Evolutionary conservation across 2,888 invertebrate species (phyloP), one percentile per base, ranked within the genome.

Genomic region (Portevinia maculata): DNA sequence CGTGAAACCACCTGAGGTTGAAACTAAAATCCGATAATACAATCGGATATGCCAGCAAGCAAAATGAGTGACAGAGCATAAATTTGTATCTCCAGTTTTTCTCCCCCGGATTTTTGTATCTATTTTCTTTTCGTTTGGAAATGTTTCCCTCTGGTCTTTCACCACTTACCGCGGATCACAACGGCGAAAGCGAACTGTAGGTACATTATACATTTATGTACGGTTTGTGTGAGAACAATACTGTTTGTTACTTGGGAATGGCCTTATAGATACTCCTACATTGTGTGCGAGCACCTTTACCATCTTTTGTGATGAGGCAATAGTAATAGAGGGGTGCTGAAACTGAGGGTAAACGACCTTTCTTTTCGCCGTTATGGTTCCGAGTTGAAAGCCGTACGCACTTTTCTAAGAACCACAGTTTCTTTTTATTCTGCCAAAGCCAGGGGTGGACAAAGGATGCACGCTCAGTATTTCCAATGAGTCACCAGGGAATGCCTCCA

Each of bases 1-100:
- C 83, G 73, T 78, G 67, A 83, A 83, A 83, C 83, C 83, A 83
- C 83, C 78, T 83, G 83, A 83, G 83, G 83, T 83, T 83, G 83
- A 83, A 83, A 83, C 78, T 62, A 52, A 78, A 83, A 78, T 83
- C 83, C 78, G 67, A 71, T 57, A 60, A 69, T 64, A 73, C 71
- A 83, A 71, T 73, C 83, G 78, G 78, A 78, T 83, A 71, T 73
- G 78, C 71, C 73, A 62, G 83, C 71, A 28, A 73, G 78, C 78
- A 55, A 76, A 71, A 69, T 83, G 83, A 83, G 76, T 83, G 83
- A 73, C 83, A 78, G 78, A 73, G 78, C 83, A 76, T 83, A 78
- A 67, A 83, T 83, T 76, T 78, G 62, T 73, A 67, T 67, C 78
- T 62, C 55, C 44, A 59, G 64, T 64, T 75, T 75, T 46, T 75